Evolutionary conservation across 2,797 vertebrate genomes (phyloP).

Genomic region (Catharus ustulatus): DNA sequence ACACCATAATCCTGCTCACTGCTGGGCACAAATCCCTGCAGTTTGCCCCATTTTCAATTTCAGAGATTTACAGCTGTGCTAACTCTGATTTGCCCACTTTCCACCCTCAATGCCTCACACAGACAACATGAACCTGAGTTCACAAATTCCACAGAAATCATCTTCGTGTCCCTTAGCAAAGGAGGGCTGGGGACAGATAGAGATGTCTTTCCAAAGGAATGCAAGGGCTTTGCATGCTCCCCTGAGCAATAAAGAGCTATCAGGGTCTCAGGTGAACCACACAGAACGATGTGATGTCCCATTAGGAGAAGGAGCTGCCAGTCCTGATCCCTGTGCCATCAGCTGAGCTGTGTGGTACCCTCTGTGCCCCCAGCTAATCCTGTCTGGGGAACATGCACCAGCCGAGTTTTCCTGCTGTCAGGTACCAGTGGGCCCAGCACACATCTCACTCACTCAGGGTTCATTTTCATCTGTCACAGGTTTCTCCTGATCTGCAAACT

Average conservation of each 20-base stretch:
- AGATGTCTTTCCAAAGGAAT: background rate
- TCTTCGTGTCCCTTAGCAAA: background rate
- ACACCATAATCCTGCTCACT: background rate
- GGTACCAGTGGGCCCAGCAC: background rate
- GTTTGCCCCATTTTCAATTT: background rate
- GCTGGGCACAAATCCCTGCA: background rate
- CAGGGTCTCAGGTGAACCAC: background rate
- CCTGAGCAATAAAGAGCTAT: background rate
- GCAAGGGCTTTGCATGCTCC: background rate
- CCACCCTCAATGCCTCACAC: background rate
- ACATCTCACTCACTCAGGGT: background rate
- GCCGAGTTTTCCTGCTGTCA: background rate
- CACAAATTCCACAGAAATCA: background rate
- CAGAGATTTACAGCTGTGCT: background rate
- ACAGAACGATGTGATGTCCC: background rate
- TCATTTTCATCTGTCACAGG: background rate
- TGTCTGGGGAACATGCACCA: background rate
- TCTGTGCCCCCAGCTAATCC: background rate
- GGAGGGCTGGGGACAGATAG: background rate
- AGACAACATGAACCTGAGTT: rapidly evolving
- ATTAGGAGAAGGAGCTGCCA: background rate
- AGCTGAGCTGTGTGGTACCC: background rate
- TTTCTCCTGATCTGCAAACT: background rate
- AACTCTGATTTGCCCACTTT: background rate
- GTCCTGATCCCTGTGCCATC: background rate